phyloP scores from a whole-genome alignment of 2,113 vertebrate species.

The Carassius carassius region DNA sequence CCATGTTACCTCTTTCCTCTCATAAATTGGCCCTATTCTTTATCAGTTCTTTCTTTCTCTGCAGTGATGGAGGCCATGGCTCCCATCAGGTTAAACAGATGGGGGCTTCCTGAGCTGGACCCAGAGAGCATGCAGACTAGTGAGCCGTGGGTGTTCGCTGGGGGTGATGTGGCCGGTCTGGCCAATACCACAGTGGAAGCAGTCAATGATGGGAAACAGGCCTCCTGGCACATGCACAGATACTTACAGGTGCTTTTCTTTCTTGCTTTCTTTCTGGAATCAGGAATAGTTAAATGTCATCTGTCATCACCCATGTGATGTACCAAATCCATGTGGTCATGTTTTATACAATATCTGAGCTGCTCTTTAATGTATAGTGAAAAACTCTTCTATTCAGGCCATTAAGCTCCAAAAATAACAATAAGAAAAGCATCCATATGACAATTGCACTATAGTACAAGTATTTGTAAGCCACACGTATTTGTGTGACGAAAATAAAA shows the following conservation, averaged over 20 bases:
- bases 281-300: too few species aligned
- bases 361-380: neutral
- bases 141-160: conserved; percentile 90
- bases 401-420: neutral
- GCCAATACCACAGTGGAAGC: conserved; percentile 94
- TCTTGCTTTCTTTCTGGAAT: neutral
- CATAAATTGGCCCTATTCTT: neutral
- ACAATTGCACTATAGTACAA: neutral
- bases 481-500: neutral
- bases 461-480: neutral
- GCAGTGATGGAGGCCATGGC: conserved; percentile 87
- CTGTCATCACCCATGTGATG: neutral
- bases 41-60: conserved; percentile 7
- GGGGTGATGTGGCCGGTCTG: conserved; percentile 86
- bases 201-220: conserved; percentile 93
- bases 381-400: too few species aligned
- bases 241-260: conserved; percentile 79
- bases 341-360: neutral
- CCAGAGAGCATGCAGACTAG: conserved; percentile 91
- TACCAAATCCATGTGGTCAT: neutral
- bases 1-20: neutral
- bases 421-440: neutral
- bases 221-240: conserved; percentile 88
- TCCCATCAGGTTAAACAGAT: conserved; percentile 86
- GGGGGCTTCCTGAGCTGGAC: conserved; percentile 88